Conservation (phyloP, 2,113 vertebrate genomes). For the Oceanites oceanicus region DNA sequence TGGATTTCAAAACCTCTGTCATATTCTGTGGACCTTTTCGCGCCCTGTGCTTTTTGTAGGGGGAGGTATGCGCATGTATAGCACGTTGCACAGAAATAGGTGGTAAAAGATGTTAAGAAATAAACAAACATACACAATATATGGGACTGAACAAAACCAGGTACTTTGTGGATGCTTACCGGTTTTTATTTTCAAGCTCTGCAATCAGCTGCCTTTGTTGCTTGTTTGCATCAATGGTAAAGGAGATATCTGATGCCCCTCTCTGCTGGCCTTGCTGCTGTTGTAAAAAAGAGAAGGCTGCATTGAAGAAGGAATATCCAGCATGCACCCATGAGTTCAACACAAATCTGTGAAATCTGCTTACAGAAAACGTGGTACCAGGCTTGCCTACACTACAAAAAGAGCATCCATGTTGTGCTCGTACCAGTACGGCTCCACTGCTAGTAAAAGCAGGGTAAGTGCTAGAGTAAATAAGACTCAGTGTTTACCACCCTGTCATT, state of each 20-base stretch:
- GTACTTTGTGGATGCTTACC: constrained; percentile 68
- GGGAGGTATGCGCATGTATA: background rate
- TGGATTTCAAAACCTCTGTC: background rate
- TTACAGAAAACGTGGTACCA: background rate
- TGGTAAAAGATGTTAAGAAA: background rate
- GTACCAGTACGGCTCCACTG: background rate
- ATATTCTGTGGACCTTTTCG: background rate
- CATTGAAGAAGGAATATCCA: background rate
- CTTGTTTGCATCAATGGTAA: constrained; percentile 95
- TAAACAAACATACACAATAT: background rate
- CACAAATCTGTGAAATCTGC: background rate
- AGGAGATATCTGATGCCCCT: constrained; percentile 87
- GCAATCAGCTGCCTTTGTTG: constrained; percentile 97
- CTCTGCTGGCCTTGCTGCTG: constrained; percentile 89
- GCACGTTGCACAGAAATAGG: background rate
- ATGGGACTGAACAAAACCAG: background rate
- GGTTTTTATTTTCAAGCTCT: constrained; percentile 98
- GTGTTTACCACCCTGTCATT: constrained; percentile 21
- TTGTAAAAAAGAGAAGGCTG: constrained; percentile 59
- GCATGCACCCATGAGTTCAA: background rate
- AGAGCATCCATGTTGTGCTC: background rate
- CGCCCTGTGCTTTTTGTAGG: background rate
- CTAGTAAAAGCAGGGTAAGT: background rate
- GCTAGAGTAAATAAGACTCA: background rate
- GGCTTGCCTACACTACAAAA: background rate